These are phyloP conservation scores for Mycetomoellerius zeteki DNA, from an alignment of 1,140 invertebrate genomes.

Conservation along the genomic window DNA sequence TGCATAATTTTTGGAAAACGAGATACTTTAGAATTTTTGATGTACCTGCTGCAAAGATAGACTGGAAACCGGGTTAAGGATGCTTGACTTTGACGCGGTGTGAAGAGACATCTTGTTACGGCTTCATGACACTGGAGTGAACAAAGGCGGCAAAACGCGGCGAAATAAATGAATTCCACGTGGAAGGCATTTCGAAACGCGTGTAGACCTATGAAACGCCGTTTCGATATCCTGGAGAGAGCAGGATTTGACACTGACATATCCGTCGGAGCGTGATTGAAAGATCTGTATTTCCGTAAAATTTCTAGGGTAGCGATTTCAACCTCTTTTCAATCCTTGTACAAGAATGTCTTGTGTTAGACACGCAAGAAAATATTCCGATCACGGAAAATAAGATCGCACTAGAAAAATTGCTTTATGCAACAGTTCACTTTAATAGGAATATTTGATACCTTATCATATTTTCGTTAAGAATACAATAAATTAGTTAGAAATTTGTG, in stretches of 20 bases:
- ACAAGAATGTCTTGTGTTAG: not conserved
- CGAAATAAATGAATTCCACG: slow-evolving; percentile 49
- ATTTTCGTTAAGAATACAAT: not conserved
- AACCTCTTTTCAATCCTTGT: slow-evolving; percentile 38
- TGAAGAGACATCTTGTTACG: slow-evolving; percentile 68
- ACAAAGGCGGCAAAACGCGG: slow-evolving; percentile 57
- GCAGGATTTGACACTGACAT: slow-evolving; percentile 49
- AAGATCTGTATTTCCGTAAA: slow-evolving; percentile 53
- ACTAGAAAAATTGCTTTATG: not conserved
- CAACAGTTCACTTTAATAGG: not conserved
- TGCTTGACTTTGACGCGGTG: slow-evolving; percentile 50
- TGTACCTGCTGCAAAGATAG: not conserved
- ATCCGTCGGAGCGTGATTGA: slow-evolving; percentile 52
- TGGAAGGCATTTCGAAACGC: slow-evolving; percentile 39
- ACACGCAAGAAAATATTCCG: not conserved
- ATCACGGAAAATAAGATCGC: not conserved
- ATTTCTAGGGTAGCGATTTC: slow-evolving; percentile 47
- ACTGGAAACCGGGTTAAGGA: slow-evolving; percentile 64
- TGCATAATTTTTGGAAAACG: slow-evolving; percentile 26
- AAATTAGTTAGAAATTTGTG: not conserved
- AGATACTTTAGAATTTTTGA: slow-evolving; percentile 50
- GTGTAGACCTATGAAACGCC: slow-evolving; percentile 41
- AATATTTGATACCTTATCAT: not conserved
- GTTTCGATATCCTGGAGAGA: slow-evolving; percentile 48
- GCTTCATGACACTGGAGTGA: slow-evolving; percentile 48